Percentiles rank a stretch among this genome's conserved stretches.
Evolutionary conservation across 2,113 vertebrate species (phyloP).

Genomic region (Zootoca vivipara): DNA sequence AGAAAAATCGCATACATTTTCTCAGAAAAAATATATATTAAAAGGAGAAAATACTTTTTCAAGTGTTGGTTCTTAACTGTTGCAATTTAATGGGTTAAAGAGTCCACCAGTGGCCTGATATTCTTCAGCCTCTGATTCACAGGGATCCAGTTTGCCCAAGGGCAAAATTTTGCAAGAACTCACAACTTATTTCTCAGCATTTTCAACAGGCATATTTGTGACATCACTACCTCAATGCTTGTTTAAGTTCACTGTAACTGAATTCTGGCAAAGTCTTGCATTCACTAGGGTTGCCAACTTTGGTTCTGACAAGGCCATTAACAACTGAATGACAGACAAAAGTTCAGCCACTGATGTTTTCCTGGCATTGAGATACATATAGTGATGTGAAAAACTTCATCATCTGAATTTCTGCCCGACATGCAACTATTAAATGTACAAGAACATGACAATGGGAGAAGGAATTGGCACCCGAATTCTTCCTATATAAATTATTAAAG

Average conservation of each 20-base stretch:
- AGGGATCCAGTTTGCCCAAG: background rate
- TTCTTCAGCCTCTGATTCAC: background rate
- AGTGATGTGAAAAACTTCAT: background rate
- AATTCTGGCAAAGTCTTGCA: background rate
- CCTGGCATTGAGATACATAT: background rate
- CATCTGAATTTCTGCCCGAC: background rate
- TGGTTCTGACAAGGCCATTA: background rate
- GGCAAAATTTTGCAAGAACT: background rate
- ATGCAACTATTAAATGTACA: background rate
- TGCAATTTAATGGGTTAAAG: background rate
- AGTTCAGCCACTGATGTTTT: background rate
- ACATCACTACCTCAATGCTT: background rate
- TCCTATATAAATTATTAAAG: background rate
- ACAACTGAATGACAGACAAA: background rate
- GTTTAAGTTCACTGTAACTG: background rate
- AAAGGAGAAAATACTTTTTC: background rate
- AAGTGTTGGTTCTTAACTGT: background rate
- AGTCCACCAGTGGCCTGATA: background rate
- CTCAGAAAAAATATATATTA: too few species aligned
- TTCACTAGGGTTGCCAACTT: background rate
- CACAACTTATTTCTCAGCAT: background rate
- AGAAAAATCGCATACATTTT: too few species aligned
- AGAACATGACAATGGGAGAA: background rate
- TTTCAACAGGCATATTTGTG: background rate
- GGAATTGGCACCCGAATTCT: background rate